Evolutionary conservation across 2,113 vertebrate genomes (phyloP), one percentile per base, ranked within the genome.

Genomic region (Eudyptes chrysolophus): DNA sequence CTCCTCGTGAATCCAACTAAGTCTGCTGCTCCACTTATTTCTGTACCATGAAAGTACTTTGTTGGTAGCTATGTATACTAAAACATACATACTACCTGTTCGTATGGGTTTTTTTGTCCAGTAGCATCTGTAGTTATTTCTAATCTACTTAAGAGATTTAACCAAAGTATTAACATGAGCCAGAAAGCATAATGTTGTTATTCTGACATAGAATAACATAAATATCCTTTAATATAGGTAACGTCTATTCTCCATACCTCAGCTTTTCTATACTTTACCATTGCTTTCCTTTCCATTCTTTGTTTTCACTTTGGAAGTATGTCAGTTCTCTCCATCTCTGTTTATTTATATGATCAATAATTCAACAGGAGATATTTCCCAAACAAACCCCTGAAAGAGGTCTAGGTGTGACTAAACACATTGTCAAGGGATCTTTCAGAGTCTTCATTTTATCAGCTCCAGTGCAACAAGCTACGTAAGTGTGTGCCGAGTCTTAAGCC

Each of bases 141-240:
- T 93, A 87, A 97, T 97, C 94, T 94, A 29, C 72, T 97, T 96
- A 97, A 94, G 52, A 80, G 93, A 95, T 96, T 97, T 97, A 84
- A 92, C 72, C 74, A 55, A 77, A 79, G 70, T 66, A 62, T 77
- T 95, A 94, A 54, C 84, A 84, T 34, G 66, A 96, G 90, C 48
- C 62, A 48, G 77, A 84, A 88, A 62, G 52, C 30, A 52, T 91
- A 69, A 87, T 70, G 55, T 77, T 93, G 70, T 78, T 92, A 61
- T 60, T 90, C 58, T 87, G 38, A 18, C 44, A 27, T 54, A 44
- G 61, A 90, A 49, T 29, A 86, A n/a, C 64, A 66, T 18, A 25
- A 52, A 80, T 81, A 66, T 87, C 49, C 65, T 64, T 87, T 74
- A 64, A 18, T 54, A n/a, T 58, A 85, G 46, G 46, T 32, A 40